phyloP scores from a whole-genome alignment of 2,888 invertebrate genomes.

The Palloptera scutellata region DNA sequence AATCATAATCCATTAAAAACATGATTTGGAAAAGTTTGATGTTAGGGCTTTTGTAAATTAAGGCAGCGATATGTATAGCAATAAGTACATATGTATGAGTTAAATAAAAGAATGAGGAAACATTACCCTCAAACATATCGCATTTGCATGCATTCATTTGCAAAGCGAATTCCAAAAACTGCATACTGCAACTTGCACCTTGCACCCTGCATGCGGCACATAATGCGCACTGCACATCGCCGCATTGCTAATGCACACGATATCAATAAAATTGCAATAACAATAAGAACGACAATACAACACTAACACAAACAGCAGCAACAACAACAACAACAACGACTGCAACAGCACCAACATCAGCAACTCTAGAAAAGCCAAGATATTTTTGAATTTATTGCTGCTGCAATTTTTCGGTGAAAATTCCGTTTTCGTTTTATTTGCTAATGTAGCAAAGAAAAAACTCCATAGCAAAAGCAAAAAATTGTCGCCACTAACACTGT shows the following conservation, averaged over 20 bases:
- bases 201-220: not conserved
- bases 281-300: too few relatives aligned
- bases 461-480: conserved; percentile 18
- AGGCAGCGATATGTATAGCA: conserved; percentile 11
- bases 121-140: conserved; percentile 25
- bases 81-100: not conserved
- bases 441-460: conserved; percentile 26
- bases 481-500: too few relatives aligned
- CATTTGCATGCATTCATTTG: conserved; percentile 27
- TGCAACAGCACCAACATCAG: conserved; percentile 14
- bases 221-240: too few relatives aligned
- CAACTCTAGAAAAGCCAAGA: conserved; percentile 25
- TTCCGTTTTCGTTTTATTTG: conserved; percentile 5
- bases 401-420: conserved; percentile 49
- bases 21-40: too few relatives aligned
- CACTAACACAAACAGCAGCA: conserved; percentile 1
- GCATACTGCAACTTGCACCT: conserved; percentile 18
- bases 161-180: conserved; percentile 31
- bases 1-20: too few relatives aligned
- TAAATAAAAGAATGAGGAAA: not conserved
- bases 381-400: conserved; percentile 60
- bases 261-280: too few relatives aligned
- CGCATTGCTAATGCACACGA: too few relatives aligned
- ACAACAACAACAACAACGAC: not conserved
- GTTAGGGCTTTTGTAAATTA: too few relatives aligned